Evolutionary conservation across 2,113 vertebrate genomes (phyloP), one percentile per base, ranked within the genome.

Genomic region (Anarrhichthys ocellatus): DNA sequence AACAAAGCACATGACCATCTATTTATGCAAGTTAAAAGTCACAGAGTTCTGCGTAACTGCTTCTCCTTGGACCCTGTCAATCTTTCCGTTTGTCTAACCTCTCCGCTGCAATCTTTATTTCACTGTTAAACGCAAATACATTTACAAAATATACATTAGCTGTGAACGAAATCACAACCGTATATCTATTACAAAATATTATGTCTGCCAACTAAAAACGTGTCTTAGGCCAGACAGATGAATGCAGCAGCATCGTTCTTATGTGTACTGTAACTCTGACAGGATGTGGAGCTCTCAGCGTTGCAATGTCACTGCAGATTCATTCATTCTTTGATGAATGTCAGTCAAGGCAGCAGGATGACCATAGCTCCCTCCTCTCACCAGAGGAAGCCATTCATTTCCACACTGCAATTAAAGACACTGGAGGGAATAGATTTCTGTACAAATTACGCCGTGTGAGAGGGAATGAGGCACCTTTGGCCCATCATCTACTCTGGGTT

Each of bases 301-400:
- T 27, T 59, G 62, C 65, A 46, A 18, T 50, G 48, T 86, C 79
- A 59, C 62, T 3, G 40, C 1, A 9, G 66, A 82, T 86, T 88
- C 74, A 86, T 86, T 87, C 73, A 68, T 73, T 87, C 48, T 34
- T n/a, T 87, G 81, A 91, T 87, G 76, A 81, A 83, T 32, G 10
- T 48, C 71, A 82, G 40, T 81, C 52, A 48, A 75, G 36, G 50
- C 87, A 76, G 77, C 64, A 17, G 75, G 86, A 85, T 71, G 78
- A 82, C 85, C 78, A 70, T 29, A 36, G 70, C 64, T 76, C 76
- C 64, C 63, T 86, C 68, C 44, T 76, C 73, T 84, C 85, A 78
- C 73, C 72, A 80, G 76, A 87, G 90, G 85, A 92, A 90, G 62
- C 48, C 71, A 90, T 93, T 90, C 3, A 90, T 91, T 90, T 89